These are phyloP conservation scores for Eurystomus gularis DNA, from an alignment of 2,113 vertebrate species.

Conservation along the genomic window DNA sequence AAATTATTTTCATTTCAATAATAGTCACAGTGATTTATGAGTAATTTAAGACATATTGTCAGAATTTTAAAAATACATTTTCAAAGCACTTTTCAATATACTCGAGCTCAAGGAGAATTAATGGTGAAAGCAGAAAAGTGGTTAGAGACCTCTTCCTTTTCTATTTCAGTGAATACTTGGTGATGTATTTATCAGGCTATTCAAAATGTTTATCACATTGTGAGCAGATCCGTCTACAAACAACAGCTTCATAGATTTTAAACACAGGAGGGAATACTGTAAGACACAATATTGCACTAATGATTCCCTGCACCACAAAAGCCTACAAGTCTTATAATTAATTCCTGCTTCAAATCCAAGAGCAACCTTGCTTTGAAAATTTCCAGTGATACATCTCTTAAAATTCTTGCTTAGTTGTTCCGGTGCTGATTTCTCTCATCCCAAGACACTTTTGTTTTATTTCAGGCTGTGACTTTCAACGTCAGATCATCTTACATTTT, in stretches of 20 bases:
- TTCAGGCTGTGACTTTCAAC: background rate
- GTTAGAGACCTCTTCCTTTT: background rate
- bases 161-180: background rate
- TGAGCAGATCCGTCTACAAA: background rate
- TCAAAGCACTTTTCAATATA: background rate
- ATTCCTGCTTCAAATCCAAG: background rate
- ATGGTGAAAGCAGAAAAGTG: background rate
- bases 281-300: background rate
- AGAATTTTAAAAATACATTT: background rate
- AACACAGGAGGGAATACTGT: background rate
- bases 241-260: background rate
- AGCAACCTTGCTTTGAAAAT: background rate
- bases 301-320: background rate
- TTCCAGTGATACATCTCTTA: background rate
- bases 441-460: background rate
- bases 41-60: background rate
- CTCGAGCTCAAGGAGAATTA: background rate
- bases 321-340: background rate
- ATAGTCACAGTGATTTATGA: background rate
- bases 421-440: background rate
- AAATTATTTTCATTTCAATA: conserved; percentile 1
- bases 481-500: background rate
- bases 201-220: background rate
- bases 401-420: background rate
- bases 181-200: background rate